A percentile compares a stretch with the other conserved stretches of the same genome.
Evolutionary conservation across 2,888 invertebrate species (phyloP).

Genomic region (Hydroisotoma schaefferi): DNA sequence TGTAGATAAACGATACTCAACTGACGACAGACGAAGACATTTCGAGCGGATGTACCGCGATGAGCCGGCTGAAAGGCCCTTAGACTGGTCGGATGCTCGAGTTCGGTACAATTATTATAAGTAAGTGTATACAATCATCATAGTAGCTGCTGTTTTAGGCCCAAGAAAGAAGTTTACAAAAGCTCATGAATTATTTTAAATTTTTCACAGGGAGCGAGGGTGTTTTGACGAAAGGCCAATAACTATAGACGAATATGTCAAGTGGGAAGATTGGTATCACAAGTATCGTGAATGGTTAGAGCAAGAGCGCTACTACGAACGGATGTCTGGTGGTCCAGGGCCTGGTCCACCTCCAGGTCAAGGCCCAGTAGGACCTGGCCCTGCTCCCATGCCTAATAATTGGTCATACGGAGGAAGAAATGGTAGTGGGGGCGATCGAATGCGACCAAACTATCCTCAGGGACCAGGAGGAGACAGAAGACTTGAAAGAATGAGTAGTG

Average conservation of each 20-base stretch:
- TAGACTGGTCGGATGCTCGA: constrained; percentile 76
- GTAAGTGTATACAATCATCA: constrained; percentile 12
- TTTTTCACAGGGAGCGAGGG: constrained; percentile 65
- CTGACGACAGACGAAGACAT: constrained; percentile 38
- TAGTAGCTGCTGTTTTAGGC: neutral
- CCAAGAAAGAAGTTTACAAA: neutral
- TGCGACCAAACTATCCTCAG: neutral
- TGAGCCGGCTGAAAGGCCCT: constrained; percentile 51
- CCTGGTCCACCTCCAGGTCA: neutral
- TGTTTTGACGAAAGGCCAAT: constrained; percentile 68
- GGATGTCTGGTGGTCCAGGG: neutral
- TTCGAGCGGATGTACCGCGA: constrained; percentile 42
- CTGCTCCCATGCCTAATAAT: constrained; percentile 1
- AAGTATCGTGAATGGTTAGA: constrained; percentile 88
- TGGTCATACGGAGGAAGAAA: neutral
- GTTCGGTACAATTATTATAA: constrained; percentile 71
- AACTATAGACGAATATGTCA: constrained; percentile 75
- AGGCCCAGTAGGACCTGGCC: neutral
- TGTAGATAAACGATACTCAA: constrained; percentile 20
- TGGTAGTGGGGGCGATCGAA: neutral
- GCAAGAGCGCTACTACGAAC: constrained; percentile 69
- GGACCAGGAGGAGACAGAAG: constrained; percentile 3
- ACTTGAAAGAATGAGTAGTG: neutral
- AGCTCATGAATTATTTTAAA: neutral
- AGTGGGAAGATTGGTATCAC: constrained; percentile 96